Evolutionary conservation across 2,113 vertebrate species (phyloP).

Genomic region (pig (Sus scrofa)): DNA sequence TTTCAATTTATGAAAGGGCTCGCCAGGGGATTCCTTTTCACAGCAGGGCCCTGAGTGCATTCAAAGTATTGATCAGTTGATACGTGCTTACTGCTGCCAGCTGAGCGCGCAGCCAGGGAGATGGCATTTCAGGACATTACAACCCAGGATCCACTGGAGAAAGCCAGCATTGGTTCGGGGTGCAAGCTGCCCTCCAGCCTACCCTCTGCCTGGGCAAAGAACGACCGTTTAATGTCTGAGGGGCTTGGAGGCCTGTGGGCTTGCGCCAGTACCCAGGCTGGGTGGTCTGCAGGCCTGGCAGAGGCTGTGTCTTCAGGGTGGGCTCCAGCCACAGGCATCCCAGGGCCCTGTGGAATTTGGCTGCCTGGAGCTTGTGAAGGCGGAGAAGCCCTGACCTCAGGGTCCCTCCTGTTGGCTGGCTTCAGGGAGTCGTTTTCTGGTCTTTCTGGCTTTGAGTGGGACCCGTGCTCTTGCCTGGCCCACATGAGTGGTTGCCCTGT

Average conservation of each 20-base stretch:
- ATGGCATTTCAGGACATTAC: fast-evolving
- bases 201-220: neutral
- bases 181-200: neutral
- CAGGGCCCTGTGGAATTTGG: neutral
- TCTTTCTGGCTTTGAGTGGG: neutral
- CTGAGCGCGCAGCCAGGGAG: neutral
- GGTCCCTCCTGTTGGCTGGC: neutral
- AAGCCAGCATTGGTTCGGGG: neutral
- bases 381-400: neutral
- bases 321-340: neutral
- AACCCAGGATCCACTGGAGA: neutral
- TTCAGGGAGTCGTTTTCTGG: neutral
- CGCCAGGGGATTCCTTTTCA: conserved; percentile 54
- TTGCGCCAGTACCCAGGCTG: neutral
- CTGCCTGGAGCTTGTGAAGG: neutral
- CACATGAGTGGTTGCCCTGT: neutral
- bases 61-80: neutral
- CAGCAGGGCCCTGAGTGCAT: neutral
- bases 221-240: neutral
- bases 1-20: conserved; percentile 63
- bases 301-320: neutral
- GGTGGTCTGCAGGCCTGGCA: neutral
- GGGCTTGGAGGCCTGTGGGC: neutral
- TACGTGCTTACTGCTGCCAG: neutral
- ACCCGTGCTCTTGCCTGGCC: neutral